Percentiles rank a stretch among this genome's conserved stretches.
Evolutionary conservation across 2,113 vertebrate species (phyloP).

Genomic region (Seriola rivoliana): DNA sequence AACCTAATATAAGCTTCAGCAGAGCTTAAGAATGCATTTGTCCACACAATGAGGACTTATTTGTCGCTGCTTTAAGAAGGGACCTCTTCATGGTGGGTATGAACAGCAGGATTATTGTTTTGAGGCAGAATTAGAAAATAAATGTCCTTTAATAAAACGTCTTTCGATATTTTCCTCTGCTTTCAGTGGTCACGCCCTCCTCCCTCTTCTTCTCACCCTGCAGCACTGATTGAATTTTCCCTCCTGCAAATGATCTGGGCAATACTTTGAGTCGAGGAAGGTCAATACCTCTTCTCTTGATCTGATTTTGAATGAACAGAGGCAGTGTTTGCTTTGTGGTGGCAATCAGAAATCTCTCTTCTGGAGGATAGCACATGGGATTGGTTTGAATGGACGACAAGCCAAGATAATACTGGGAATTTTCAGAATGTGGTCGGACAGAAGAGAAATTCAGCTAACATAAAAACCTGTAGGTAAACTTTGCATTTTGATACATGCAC

Average conservation of each 20-base stretch:
- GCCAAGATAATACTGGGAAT: background rate
- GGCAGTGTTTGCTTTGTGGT: background rate
- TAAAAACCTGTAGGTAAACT: background rate
- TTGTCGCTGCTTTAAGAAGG: background rate
- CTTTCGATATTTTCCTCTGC: no score
- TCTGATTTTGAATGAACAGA: constrained; percentile 6
- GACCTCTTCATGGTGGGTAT: no score
- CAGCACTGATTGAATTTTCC: background rate
- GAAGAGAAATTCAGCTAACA: background rate
- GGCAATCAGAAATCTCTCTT: background rate
- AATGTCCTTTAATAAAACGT: background rate
- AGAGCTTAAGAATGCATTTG: background rate
- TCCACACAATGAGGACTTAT: background rate
- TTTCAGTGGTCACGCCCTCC: no score
- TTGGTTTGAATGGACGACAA: constrained; percentile 9
- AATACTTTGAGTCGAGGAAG: background rate
- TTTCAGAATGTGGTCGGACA: background rate
- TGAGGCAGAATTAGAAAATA: background rate
- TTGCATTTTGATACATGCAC: background rate
- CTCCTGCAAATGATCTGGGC: background rate
- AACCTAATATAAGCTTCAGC: background rate
- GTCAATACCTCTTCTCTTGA: constrained; percentile 12
- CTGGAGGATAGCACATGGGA: constrained; percentile 21
- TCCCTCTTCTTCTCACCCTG: background rate
- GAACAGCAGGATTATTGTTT: background rate